These are phyloP conservation scores for Nyctereutes procyonoides DNA, from an alignment of 2,113 vertebrate species.

Conservation along the genomic window DNA sequence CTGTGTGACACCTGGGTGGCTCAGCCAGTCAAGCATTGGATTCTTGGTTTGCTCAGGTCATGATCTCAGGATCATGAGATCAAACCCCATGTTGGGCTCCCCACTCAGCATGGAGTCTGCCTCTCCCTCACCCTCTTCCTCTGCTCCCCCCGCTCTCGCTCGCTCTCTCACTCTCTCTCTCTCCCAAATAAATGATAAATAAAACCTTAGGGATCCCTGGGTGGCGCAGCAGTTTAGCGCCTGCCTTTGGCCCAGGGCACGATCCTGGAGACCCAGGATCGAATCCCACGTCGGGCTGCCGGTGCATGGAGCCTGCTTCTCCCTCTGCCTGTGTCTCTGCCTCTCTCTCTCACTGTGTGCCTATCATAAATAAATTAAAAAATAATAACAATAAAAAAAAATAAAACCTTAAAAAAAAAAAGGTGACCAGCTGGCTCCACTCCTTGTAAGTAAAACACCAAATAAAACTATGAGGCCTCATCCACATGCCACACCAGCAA, in stretches of 20 bases:
- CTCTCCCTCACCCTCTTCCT: not conserved
- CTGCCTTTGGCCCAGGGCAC: too few species aligned
- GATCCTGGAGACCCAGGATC: too few species aligned
- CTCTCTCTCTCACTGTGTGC: too few species aligned
- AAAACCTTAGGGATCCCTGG: too few species aligned
- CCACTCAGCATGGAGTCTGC: not conserved
- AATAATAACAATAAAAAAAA: too few species aligned
- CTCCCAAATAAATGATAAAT: not conserved
- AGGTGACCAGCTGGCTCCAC: not conserved
- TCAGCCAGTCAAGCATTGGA: not conserved
- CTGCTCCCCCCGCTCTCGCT: not conserved
- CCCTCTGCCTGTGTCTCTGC: too few species aligned
- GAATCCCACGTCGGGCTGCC: too few species aligned
- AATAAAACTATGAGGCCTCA: not conserved
- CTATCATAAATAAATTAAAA: too few species aligned
- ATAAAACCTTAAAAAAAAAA: not conserved
- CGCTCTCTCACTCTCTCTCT: too few species aligned
- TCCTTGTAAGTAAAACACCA: not conserved
- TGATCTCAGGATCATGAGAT: not conserved
- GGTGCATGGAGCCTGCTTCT: too few species aligned
- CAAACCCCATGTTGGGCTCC: not conserved
- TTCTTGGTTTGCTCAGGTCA: not conserved
- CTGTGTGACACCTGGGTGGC: not conserved
- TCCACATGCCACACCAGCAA: not conserved
- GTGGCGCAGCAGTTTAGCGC: too few species aligned